Base-by-base conservation (phyloP, 2,113 vertebrate genomes). In the Hippopotamus amphibius region DNA sequence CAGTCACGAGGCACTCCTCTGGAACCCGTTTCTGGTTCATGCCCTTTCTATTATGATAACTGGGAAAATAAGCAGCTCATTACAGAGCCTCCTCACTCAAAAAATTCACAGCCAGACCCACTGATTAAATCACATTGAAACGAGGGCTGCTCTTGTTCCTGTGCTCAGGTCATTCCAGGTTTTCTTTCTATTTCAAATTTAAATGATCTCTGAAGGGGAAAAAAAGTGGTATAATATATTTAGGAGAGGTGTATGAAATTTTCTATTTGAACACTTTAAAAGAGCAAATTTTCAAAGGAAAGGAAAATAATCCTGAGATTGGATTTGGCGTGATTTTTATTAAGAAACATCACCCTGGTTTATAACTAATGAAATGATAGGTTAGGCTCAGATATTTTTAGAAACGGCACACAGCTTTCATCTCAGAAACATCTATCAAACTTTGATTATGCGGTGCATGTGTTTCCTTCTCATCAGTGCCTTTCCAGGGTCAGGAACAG, bases 41-140 rank as follows among this genome's bases (percentile, higher is more conserved):
- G 79, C 82, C 84, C 88, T 96, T 97, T 91, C 94, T 97, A 80
- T 94, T 97, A 81, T 88, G 90, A 83, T 95, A 94, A 91, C 85
- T 90, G 55, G 48, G 80, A 68, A 94, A 96, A 96, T 53, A 91
- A 86, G 72, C 81, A 83, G 88, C 92, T 94, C 81, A 90, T 96
- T 92, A 90, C 85, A 91, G 88, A 91, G 57, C 50, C 72, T 37
- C 84, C 81, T 95, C 90, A 89, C 77, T 86, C 37, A 17, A 88
- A 96, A 97, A 88, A 90, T 88, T 86, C 93, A 72, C 84, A 88
- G 90, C 17, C 76, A 88, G 66, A 86, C 37, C 21, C n/a, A 55
- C 43, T 77, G 96, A 96, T 88, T 87, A 94, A 96, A 76, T 92
- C 92, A 65, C 72, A 87, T 33, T 14, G 17, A 46, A 21, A 74